phyloP scores from a whole-genome alignment of 1,140 invertebrate genomes.

The Laupala kohalensis region DNA sequence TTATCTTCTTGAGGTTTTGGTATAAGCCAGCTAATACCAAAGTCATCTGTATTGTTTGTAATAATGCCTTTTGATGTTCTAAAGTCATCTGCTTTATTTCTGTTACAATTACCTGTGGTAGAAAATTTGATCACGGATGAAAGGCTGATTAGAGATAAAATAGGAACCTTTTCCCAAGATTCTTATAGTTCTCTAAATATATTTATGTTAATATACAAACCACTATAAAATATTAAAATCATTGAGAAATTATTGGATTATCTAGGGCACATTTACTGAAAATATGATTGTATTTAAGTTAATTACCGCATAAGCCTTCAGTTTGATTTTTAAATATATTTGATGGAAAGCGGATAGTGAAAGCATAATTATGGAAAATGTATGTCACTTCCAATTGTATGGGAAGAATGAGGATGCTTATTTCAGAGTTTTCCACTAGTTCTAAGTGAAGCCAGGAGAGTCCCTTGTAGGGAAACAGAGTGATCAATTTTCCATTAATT shows the following conservation, averaged over 20 bases:
- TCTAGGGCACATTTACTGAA: no score
- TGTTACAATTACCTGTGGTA: constrained; percentile 43
- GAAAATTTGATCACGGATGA: no score
- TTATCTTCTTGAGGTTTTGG: constrained; percentile 12
- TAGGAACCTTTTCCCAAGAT: no score
- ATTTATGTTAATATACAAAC: no score
- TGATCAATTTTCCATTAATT: constrained; percentile 25
- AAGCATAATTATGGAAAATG: constrained; percentile 26
- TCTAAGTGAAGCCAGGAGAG: constrained; percentile 29
- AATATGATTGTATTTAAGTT: no score
- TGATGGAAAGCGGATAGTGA: constrained; percentile 50
- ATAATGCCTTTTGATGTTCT: constrained; percentile 36
- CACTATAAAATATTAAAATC: no score
- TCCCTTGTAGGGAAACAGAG: constrained; percentile 23
- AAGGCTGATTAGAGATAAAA: no score
- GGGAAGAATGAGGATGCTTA: constrained; percentile 28
- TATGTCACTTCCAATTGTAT: constrained; percentile 14
- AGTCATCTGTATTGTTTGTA: constrained; percentile 33
- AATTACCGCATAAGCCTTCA: constrained; percentile 60
- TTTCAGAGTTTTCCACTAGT: constrained; percentile 24
- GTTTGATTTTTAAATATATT: constrained; percentile 53
- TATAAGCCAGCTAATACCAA: constrained; percentile 45
- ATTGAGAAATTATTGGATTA: no score
- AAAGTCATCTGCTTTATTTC: constrained; percentile 46
- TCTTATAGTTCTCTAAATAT: no score